Evolutionary conservation across 1,140 invertebrate genomes (phyloP).

Genomic region (Coelopa frigida): DNA sequence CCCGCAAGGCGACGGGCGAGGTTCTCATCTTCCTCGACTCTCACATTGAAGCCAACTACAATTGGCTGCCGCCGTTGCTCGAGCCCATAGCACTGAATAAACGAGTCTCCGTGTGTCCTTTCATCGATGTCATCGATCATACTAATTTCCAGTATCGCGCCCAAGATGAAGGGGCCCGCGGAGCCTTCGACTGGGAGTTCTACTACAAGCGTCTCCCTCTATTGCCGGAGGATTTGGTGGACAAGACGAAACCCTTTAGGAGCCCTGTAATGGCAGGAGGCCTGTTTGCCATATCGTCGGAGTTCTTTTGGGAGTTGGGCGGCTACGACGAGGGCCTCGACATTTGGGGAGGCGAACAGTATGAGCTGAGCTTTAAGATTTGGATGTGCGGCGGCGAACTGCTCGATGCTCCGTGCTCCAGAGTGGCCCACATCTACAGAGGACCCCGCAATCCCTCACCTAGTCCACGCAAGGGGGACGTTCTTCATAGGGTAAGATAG

Average conservation of each 20-base stretch:
- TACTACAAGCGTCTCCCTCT: slow-evolving; percentile 91
- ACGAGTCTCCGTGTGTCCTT: slow-evolving; percentile 87
- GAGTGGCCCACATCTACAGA: slow-evolving; percentile 90
- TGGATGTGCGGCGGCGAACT: slow-evolving; percentile 88
- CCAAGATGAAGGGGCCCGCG: slow-evolving; percentile 89
- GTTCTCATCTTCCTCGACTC: slow-evolving; percentile 91
- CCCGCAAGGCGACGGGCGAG: slow-evolving; percentile 70
- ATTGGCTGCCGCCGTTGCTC: slow-evolving; percentile 89
- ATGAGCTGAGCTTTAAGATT: slow-evolving; percentile 95
- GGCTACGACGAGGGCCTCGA: slow-evolving; percentile 89
- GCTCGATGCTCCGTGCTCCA: slow-evolving; percentile 85
- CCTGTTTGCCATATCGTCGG: slow-evolving; percentile 80
- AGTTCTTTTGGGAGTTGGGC: slow-evolving; percentile 94
- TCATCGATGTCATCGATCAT: slow-evolving; percentile 91
- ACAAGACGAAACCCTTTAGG: slow-evolving; percentile 84
- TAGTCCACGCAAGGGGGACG: slow-evolving; percentile 30
- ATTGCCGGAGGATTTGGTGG: slow-evolving; percentile 68
- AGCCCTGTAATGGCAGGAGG: slow-evolving; percentile 93
- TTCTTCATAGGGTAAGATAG: slow-evolving; percentile 28
- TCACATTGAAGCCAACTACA: slow-evolving; percentile 89
- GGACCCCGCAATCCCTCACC: slow-evolving; percentile 28
- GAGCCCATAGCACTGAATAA: slow-evolving; percentile 85
- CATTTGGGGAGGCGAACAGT: slow-evolving; percentile 96
- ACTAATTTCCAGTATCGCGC: slow-evolving; percentile 89
- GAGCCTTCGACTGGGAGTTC: slow-evolving; percentile 95